These are phyloP conservation scores for Crenichthys baileyi DNA, from an alignment of 2,797 vertebrate genomes.

Conservation along the genomic window DNA sequence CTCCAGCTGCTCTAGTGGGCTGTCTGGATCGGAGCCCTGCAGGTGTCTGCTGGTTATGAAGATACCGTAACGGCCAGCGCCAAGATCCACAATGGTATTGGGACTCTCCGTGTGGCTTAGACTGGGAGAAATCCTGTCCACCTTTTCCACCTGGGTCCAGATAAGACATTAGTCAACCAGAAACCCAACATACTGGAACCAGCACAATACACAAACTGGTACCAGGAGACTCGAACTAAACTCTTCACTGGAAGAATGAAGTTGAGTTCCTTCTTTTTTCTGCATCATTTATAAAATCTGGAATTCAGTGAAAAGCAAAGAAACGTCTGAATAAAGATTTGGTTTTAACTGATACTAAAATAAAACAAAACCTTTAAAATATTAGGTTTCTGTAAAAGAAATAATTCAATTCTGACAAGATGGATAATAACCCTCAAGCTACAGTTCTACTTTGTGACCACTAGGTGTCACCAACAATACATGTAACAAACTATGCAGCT, in stretches of 20 bases:
- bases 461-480: constrained; percentile 38
- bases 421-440: not conserved
- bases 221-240: not conserved
- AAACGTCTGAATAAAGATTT: not conserved
- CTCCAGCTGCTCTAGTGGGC: constrained; percentile 70
- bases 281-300: not conserved
- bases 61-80: constrained; percentile 54
- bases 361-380: not conserved
- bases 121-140: constrained; percentile 74
- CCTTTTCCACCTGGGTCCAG: constrained; percentile 64
- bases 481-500: not conserved
- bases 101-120: constrained; percentile 66
- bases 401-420: not conserved
- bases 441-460: constrained; percentile 28
- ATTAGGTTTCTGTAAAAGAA: not conserved
- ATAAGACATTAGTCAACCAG: constrained; percentile 1
- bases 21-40: constrained; percentile 69
- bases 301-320: not conserved
- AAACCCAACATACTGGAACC: not conserved
- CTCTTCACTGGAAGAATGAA: not conserved
- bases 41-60: constrained; percentile 69
- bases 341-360: not conserved
- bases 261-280: not conserved
- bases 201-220: not conserved
- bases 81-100: constrained; percentile 65